Conservation (phyloP, 2,113 vertebrate genomes). For the Tragelaphus strepsiceros region DNA sequence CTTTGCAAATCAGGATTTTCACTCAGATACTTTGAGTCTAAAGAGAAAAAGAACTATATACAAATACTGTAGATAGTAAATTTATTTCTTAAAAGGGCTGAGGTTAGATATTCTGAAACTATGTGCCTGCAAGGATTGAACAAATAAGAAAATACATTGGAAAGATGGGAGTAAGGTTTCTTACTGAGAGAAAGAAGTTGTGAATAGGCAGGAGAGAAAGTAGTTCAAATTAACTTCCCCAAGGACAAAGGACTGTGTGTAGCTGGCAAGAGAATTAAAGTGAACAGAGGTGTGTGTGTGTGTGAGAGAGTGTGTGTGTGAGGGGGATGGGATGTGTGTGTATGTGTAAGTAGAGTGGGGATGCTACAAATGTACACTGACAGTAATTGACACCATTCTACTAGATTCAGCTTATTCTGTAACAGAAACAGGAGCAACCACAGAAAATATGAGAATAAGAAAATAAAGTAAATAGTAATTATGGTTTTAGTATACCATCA, state of each 20-base stretch:
- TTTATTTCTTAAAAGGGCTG: background rate
- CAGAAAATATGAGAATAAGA: background rate
- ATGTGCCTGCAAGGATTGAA: background rate
- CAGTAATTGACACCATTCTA: background rate
- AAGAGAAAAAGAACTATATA: background rate
- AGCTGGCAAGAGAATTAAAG: background rate
- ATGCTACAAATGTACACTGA: background rate
- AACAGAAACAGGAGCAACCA: background rate
- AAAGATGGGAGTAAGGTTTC: background rate
- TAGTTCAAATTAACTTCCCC: background rate
- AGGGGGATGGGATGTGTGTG: background rate
- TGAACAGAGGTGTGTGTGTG: background rate
- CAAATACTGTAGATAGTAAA: background rate
- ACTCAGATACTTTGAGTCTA: background rate
- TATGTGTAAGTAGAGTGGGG: background rate
- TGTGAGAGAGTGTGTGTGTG: background rate
- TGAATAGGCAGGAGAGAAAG: background rate
- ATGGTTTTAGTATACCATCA: background rate
- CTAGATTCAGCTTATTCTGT: background rate
- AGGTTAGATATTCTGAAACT: background rate
- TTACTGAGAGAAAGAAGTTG: background rate
- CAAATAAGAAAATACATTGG: background rate
- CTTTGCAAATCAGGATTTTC: background rate
- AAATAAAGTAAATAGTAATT: background rate
- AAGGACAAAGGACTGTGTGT: rapidly evolving